These are phyloP conservation scores for human DNA, from an alignment of 2,113 vertebrate species.

Conservation along the genomic window GRCh38 chr1:46083001-46083500, in stretches of 20 bases:
- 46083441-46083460: background rate
- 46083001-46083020: too few relatives aligned
- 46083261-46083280: background rate
- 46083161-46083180: background rate
- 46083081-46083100: too few relatives aligned
- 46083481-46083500: background rate
- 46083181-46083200: background rate
- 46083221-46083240: background rate
- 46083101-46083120: background rate
- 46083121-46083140: background rate
- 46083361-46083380: background rate
- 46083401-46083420: background rate
- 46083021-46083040: too few relatives aligned
- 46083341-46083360: background rate
- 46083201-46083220: background rate
- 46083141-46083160: background rate
- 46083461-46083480: background rate
- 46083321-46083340: background rate
- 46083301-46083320: constrained; percentile 6
- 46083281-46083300: background rate
- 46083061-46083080: too few relatives aligned
- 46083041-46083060: too few relatives aligned
- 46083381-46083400: background rate
- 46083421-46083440: background rate
- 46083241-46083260: background rate